Conservation (phyloP, 2,113 vertebrate genomes). For the Dicentrarchus labrax region DNA sequence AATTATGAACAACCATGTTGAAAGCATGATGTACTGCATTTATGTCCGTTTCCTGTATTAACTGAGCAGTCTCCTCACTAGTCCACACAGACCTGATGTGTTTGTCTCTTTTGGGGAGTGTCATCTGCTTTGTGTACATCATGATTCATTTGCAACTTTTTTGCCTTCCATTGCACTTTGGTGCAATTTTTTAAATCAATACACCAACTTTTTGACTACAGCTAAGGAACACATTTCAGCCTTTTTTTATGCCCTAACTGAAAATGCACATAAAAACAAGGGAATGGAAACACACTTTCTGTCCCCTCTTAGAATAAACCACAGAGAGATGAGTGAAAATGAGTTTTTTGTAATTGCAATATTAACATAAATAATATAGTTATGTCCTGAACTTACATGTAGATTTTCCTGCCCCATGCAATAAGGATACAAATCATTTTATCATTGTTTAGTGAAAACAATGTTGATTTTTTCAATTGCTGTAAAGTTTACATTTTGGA, state of each 20-base stretch:
- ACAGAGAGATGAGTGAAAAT: too few species aligned
- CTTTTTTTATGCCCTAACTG: too few species aligned
- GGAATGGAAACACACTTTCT: too few species aligned
- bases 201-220: not conserved
- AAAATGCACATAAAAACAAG: too few species aligned
- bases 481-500: not conserved
- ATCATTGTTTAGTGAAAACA: not conserved
- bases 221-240: not conserved
- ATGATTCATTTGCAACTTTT: not conserved
- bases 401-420: not conserved
- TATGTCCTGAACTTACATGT: not conserved
- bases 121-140: not conserved
- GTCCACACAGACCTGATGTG: too few species aligned
- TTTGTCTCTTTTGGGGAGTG: not conserved
- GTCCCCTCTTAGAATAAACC: too few species aligned
- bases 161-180: not conserved
- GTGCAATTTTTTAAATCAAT: not conserved
- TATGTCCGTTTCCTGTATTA: not conserved
- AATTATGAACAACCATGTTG: not conserved
- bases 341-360: too few species aligned
- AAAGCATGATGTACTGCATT: too few species aligned
- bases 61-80: not conserved
- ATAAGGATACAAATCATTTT: not conserved
- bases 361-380: too few species aligned
- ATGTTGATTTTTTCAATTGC: not conserved